Evolutionary conservation across 1,140 invertebrate genomes (phyloP).

Genomic region (Drosophila virilis): DNA sequence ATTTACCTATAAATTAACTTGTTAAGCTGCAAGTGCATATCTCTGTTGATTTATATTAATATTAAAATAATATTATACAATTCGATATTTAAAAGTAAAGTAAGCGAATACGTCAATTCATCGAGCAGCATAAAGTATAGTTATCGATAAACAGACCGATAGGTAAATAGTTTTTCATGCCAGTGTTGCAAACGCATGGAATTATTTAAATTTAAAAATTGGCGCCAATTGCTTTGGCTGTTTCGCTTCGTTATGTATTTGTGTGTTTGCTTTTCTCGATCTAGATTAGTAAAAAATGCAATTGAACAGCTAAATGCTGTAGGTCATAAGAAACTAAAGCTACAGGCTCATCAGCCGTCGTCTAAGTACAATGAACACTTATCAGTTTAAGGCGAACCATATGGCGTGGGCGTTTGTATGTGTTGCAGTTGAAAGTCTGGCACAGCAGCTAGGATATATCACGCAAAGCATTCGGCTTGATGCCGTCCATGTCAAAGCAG

Average conservation of each 20-base stretch:
- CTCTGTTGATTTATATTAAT: too few species aligned
- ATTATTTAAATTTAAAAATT: conserved; percentile 5
- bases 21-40: not conserved
- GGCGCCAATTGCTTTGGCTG: conserved; percentile 1
- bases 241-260: conserved; percentile 7
- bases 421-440: conserved; percentile 11
- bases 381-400: conserved; percentile 75
- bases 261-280: conserved; percentile 5
- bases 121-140: not conserved
- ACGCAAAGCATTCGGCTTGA: conserved; percentile 63
- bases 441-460: conserved; percentile 69
- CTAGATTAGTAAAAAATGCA: conserved; percentile 72
- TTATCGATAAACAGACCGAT: not conserved
- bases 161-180: not conserved
- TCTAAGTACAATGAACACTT: conserved; percentile 82
- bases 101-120: not conserved
- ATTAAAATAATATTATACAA: too few species aligned
- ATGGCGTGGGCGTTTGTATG: conserved; percentile 54
- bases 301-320: conserved; percentile 75
- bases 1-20: not conserved
- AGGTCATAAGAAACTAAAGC: conserved; percentile 72
- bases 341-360: conserved; percentile 60
- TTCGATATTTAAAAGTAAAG: not conserved
- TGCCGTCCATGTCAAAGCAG: conserved; percentile 92
- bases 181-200: not conserved